Evolutionary conservation across 1,140 invertebrate species (phyloP), one percentile per base, ranked within the genome.

Genomic region (Micrasema longulum): DNA sequence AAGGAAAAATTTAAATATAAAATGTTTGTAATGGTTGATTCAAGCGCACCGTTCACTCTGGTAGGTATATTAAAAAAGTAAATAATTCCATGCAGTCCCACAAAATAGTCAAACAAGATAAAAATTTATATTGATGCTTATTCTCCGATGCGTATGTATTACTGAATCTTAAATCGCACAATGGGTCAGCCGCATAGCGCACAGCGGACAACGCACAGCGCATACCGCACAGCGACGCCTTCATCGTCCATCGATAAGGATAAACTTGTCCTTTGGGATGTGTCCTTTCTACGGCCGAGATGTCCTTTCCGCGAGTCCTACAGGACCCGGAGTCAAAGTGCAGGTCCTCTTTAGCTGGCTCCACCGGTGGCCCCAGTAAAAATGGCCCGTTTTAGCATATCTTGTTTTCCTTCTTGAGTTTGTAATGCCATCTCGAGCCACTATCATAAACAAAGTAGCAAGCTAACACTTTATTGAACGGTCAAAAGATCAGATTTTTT

Each of bases 361-460:
- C 7, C 55, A 41, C 36, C 55, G 55, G 55, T 60, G 55, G 52
- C 31, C 55, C 35, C 14, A 7, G 36, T 11, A 60, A 60, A 60
- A 60, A 60, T 60, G 55, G 12, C 36, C 55, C 52, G 31, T 60
- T 60, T 60, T 60, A 60, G 36, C 55, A 60, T 60, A 60, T 60
- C 55, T 60, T 60, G 35, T 60, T 60, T 43, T 60, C 55, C 41
- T 60, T 36, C 55, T n/a, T n/a, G 55, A 60, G 55, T 60, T 43
- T 9, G 55, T 18, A 60, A 22, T 60, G 36, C 55, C 16, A 38
- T 38, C 55, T 11, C 55, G 35, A 41, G 1, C 36, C 55, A 41
- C 35, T 60, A 35, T 60, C 55, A 60, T 60, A 60, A 60, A 60
- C 55, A 16, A 41, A 38, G 35, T 18, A 38, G 55, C 35, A 2